phyloP scores from a whole-genome alignment of 2,797 vertebrate species.

The Sylvia borin region DNA sequence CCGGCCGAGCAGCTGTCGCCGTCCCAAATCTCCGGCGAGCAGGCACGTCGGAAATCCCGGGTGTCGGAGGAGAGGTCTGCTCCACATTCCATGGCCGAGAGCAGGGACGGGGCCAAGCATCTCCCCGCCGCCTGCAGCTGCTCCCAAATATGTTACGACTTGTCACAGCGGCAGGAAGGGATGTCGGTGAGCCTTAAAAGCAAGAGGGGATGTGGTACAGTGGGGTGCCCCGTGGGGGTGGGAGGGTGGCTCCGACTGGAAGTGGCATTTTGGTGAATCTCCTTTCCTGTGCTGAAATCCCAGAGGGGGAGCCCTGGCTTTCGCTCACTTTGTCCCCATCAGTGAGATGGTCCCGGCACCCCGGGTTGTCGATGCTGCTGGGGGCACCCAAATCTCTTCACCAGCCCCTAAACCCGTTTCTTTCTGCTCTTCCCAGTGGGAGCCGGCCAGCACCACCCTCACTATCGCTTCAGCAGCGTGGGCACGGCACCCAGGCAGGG shows the following conservation, averaged over 20 bases:
- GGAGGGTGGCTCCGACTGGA: not conserved
- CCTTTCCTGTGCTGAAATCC: not conserved
- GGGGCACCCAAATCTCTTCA: fast-evolving
- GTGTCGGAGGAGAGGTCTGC: conserved; percentile 37
- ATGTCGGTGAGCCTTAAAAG: conserved; percentile 41
- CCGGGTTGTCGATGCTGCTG: too few relatives aligned
- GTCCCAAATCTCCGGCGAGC: conserved; percentile 14
- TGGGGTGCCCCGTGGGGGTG: fast-evolving
- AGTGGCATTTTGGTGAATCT: not conserved
- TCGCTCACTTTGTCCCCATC: too few relatives aligned
- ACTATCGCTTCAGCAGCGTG: fast-evolving
- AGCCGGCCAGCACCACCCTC: not conserved
- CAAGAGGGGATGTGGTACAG: not conserved
- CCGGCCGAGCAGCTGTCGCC: conserved; percentile 37
- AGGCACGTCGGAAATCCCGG: conserved; percentile 49
- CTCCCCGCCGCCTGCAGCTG: conserved; percentile 86
- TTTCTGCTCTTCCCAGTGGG: not conserved
- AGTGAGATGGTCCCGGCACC: fast-evolving
- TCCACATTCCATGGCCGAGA: conserved; percentile 60
- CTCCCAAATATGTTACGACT: conserved; percentile 90
- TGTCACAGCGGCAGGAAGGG: conserved; percentile 80
- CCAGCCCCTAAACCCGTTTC: not conserved
- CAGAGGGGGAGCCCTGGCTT: not conserved
- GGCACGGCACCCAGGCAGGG: fast-evolving
- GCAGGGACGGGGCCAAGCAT: conserved; percentile 66